Evolutionary conservation across 1,140 invertebrate species (phyloP).

Genomic region (Stegodyphus dumicola): DNA sequence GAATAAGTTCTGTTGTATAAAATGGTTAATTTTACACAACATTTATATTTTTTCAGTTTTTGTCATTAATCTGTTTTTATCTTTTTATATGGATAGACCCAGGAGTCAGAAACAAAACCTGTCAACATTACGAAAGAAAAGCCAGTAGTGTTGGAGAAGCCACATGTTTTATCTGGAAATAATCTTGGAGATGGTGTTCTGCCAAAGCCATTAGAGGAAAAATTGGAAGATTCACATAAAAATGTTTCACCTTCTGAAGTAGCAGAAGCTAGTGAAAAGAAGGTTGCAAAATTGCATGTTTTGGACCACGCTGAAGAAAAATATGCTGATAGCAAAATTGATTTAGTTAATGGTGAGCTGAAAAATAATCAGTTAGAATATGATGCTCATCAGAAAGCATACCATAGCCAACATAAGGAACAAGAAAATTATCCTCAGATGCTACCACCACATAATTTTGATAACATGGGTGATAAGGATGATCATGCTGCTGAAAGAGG

Average conservation of each 20-base stretch:
- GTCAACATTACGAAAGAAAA: no score
- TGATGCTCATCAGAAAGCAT: background rate
- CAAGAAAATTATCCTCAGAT: constrained; percentile 45
- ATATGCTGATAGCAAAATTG: background rate
- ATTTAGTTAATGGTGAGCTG: background rate
- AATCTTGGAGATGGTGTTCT: constrained; percentile 45
- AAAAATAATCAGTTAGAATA: constrained; percentile 3
- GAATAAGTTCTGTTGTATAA: no score
- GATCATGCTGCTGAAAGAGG: constrained; percentile 52
- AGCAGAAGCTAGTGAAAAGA: constrained; percentile 15
- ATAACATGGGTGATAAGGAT: constrained; percentile 38
- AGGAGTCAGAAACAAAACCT: no score
- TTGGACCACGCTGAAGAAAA: background rate
- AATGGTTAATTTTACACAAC: no score
- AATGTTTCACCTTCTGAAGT: constrained; percentile 13
- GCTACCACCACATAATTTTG: constrained; percentile 32
- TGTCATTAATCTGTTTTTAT: no score
- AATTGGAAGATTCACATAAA: constrained; percentile 26
- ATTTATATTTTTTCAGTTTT: no score
- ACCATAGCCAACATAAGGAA: background rate
- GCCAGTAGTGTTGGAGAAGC: constrained; percentile 9
- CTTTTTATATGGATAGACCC: no score
- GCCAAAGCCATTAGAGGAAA: constrained; percentile 30
- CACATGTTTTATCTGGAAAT: constrained; percentile 30
- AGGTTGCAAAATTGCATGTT: background rate